Conservation (phyloP, 2,113 vertebrate species). For the Patagioenas fasciata region DNA sequence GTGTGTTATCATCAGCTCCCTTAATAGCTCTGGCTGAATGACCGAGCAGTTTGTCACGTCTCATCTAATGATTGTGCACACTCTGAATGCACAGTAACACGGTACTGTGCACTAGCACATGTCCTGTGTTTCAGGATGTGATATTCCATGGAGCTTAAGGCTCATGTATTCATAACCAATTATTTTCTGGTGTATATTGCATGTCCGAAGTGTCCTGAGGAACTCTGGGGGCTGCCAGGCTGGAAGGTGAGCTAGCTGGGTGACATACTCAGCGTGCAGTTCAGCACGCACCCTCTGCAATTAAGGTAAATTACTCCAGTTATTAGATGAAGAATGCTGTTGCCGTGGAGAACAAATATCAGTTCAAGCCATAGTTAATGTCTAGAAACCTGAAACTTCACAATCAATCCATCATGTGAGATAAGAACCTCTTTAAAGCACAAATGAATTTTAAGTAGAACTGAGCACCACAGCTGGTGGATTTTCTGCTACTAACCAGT, state of each 20-base stretch:
- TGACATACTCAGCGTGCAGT: background rate
- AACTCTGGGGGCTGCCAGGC: background rate
- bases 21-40: background rate
- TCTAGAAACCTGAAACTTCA: background rate
- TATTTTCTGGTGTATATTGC: background rate
- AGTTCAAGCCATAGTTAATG: background rate
- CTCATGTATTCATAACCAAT: background rate
- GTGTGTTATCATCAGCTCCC: background rate
- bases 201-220: background rate
- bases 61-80: background rate
- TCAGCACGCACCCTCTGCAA: background rate
- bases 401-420: background rate
- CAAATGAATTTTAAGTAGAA: background rate
- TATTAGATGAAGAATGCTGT: background rate
- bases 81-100: background rate
- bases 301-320: background rate
- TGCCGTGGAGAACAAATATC: background rate
- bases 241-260: background rate
- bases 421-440: background rate
- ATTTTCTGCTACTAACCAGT: background rate
- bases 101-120: background rate
- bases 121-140: background rate
- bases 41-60: background rate
- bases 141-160: background rate
- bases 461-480: background rate